Evolutionary conservation across 1,140 invertebrate species (phyloP).

Genomic region (Drosophila dunni): DNA sequence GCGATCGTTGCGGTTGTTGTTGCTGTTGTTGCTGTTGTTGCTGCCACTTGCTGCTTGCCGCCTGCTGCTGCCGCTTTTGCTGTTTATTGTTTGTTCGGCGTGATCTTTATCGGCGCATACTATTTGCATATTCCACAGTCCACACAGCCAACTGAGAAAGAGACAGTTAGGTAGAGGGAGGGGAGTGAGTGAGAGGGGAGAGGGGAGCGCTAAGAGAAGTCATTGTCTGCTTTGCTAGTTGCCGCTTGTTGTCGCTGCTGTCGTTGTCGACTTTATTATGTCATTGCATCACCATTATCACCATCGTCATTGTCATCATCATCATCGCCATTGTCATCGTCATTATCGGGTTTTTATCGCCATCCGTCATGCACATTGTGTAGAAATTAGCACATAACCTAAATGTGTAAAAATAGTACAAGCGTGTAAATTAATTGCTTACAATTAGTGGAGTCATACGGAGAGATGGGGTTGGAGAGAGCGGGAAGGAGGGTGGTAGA

Average conservation of each 20-base stretch:
- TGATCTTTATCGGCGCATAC: conserved; percentile 72
- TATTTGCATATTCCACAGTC: conserved; percentile 77
- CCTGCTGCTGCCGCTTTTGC: conserved; percentile 42
- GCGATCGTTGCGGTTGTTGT: conserved; percentile 42
- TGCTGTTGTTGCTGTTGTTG: conserved; percentile 30
- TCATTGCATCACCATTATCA: conserved; percentile 71
- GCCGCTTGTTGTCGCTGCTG: conserved; percentile 43
- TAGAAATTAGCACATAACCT: conserved; percentile 81
- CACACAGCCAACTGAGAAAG: conserved; percentile 12
- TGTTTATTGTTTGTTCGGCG: conserved; percentile 63
- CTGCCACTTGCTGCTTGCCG: conserved; percentile 13
- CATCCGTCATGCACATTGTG: conserved; percentile 82
- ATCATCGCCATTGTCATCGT: too few relatives aligned
- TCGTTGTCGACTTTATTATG: conserved; percentile 76
- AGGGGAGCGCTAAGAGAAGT: not conserved
- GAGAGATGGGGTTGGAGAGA: not conserved
- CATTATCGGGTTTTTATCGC: conserved; percentile 61
- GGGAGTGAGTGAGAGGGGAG: not conserved
- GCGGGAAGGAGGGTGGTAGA: not conserved
- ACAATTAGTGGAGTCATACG: conserved; percentile 48
- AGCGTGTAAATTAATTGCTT: conserved; percentile 75
- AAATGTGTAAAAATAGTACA: conserved; percentile 78
- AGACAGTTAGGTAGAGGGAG: not conserved
- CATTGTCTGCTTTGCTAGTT: conserved; percentile 34
- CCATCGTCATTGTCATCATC: too few relatives aligned